These are phyloP conservation scores for Thomomys bottae DNA, from an alignment of 2,113 vertebrate genomes.

Conservation along the genomic window DNA sequence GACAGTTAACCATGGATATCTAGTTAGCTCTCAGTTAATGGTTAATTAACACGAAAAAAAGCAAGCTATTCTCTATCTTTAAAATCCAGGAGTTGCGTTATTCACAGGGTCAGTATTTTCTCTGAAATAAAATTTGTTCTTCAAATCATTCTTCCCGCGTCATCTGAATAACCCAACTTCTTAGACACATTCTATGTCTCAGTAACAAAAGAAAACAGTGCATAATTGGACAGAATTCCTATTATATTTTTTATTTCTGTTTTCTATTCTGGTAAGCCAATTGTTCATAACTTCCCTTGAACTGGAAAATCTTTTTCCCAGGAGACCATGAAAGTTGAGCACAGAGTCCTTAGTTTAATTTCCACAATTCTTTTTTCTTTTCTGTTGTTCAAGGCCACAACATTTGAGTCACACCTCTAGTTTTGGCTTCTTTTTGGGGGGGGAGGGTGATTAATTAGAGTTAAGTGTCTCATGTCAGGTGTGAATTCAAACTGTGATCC, in stretches of 20 bases:
- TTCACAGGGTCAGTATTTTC: neutral
- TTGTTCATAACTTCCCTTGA: neutral
- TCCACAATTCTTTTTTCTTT: neutral
- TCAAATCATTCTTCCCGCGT: neutral
- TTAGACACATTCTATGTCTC: neutral
- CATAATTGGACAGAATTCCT: neutral
- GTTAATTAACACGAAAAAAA: slow-evolving; percentile 43
- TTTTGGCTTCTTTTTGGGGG: too few relatives aligned
- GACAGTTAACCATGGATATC: neutral
- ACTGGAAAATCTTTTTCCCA: neutral
- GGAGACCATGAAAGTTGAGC: slow-evolving; percentile 22
- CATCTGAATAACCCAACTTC: neutral
- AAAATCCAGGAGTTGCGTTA: neutral
- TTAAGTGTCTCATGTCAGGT: too few relatives aligned
- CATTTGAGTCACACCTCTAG: too few relatives aligned
- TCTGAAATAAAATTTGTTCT: neutral
- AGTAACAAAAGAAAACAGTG: neutral
- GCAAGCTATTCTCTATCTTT: neutral
- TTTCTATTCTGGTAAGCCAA: slow-evolving; percentile 46
- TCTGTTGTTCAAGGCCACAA: neutral
- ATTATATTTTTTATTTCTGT: too few relatives aligned
- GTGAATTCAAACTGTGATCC: too few relatives aligned
- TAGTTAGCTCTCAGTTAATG: neutral
- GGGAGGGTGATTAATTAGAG: too few relatives aligned
- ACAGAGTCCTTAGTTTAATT: slow-evolving; percentile 19